phyloP scores from a whole-genome alignment of 2,888 invertebrate species.

The Ceriagrion tenellum region DNA sequence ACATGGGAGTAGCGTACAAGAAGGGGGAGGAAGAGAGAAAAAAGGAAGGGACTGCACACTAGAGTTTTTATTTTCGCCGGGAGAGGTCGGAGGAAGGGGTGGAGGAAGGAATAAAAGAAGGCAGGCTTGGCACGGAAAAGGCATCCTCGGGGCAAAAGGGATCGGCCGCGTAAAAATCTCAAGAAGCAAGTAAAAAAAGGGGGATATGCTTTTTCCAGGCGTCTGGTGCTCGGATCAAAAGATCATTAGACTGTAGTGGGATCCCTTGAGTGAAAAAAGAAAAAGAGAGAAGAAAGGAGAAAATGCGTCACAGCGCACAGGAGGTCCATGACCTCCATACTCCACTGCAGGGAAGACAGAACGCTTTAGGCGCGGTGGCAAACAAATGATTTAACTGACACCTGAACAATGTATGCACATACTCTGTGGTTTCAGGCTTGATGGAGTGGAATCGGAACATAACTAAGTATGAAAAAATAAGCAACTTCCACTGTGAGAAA shows the following conservation, averaged over 20 bases:
- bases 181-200: background rate
- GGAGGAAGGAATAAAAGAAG: background rate
- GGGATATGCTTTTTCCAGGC: background rate
- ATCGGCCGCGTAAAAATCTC: background rate
- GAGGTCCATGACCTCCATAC: background rate
- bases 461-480: no score
- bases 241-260: background rate
- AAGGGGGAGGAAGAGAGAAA: background rate
- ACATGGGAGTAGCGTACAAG: background rate
- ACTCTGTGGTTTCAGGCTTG: no score
- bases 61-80: background rate
- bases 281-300: background rate
- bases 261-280: background rate
- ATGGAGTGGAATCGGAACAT: no score
- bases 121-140: background rate
- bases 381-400: no score
- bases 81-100: background rate
- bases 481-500: no score
- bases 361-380: no score
- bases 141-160: background rate
- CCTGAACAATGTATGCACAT: no score
- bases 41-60: background rate
- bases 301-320: background rate
- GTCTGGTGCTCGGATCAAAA: slow-evolving; percentile 8
- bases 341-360: no score